Base-by-base conservation (phyloP, 2,888 invertebrate genomes). In the Melangyna quadrimaculata region DNA sequence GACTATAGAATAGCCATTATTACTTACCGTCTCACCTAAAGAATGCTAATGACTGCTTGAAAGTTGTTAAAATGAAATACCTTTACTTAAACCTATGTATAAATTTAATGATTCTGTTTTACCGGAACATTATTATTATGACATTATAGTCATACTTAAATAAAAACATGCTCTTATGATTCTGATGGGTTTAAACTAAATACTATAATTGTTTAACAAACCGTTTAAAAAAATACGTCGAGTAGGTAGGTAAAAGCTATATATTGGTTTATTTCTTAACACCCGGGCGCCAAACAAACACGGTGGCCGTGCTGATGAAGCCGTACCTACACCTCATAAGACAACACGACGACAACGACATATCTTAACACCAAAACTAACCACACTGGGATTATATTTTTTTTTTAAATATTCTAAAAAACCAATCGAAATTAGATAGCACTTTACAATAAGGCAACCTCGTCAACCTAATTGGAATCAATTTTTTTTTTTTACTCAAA, bases 401-500 rank as follows among this genome's bases (percentile, higher is more conserved):
- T 74, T 53, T 63, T 63, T 32, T 59, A 43, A 45, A 70, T 53
- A 70, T 17, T 57, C 3, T 8, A 19, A 71, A 43, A 65, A 57
- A 19, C 29, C 29, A 48, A 57, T 32, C 63, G 81, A 81, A 81
- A 81, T 71, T 37, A 72, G 81, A 81, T 81, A 81, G 67, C 35
- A 67, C 67, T 59, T 48, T 35, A 48, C 40, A n/a, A n/a, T n/a
- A n/a, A n/a, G n/a, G n/a, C n/a, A 72, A 72, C 72, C 72, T 72
- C 72, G 51, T 51, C 72, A 82, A 72, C 72, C 57, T 72, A 77
- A 82, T 72, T 82, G 71, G 59, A 82, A 72, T 75, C 53, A 69
- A 40, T 57, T 77, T 75, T 69, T n/a, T 61, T 69, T 63, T 40
- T 14, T 40, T 45, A 12, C 22, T 24, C n/a, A 22, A 53, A 37